Evolutionary conservation across 2,113 vertebrate genomes (phyloP).

Genomic region (Rhagologus leucostigma): DNA sequence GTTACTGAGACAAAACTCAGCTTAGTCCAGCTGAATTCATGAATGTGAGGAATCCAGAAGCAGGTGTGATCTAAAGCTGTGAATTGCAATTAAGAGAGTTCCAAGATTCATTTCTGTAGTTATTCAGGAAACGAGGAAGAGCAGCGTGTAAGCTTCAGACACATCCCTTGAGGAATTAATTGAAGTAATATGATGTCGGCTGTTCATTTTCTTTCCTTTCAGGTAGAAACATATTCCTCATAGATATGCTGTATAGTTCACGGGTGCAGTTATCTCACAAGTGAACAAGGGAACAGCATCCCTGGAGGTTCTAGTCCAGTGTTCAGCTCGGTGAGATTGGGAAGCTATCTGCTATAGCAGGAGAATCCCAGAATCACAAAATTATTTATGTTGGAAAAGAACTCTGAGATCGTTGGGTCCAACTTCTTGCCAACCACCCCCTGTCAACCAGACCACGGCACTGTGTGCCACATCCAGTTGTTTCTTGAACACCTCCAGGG

Average conservation of each 20-base stretch:
- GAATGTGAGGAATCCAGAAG: not conserved
- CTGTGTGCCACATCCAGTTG: not conserved
- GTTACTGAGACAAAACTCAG: not conserved
- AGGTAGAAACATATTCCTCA: not conserved
- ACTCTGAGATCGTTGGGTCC: not conserved
- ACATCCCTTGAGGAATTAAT: not conserved
- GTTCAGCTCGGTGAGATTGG: not conserved
- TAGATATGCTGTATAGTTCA: not conserved
- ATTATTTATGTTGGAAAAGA: not conserved
- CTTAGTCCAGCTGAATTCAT: not conserved
- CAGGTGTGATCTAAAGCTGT: not conserved
- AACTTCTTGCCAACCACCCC: not conserved
- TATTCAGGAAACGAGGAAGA: not conserved
- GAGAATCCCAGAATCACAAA: not conserved
- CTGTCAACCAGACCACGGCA: not conserved
- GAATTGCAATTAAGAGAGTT: not conserved
- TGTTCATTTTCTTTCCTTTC: not conserved
- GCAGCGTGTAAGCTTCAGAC: not conserved
- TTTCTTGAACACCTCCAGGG: not conserved
- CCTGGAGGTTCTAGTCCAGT: not conserved
- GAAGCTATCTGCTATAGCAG: not conserved
- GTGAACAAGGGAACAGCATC: not conserved
- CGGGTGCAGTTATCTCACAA: not conserved
- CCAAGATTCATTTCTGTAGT: not conserved
- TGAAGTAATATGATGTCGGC: not conserved